phyloP scores from a whole-genome alignment of 2,888 invertebrate genomes.

The Actias luna region DNA sequence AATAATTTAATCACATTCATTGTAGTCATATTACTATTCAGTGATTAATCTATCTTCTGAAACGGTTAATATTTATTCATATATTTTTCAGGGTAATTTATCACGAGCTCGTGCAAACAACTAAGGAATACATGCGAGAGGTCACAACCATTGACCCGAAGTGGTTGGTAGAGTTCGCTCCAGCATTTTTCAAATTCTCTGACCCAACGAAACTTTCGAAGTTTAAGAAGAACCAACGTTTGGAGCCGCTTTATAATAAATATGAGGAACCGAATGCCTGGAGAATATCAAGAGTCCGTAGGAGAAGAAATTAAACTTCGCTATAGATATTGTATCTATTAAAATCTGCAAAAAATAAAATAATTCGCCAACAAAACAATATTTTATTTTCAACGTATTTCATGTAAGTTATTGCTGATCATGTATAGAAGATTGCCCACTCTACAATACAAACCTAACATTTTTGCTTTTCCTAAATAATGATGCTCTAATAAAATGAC shows the following conservation, averaged over 20 bases:
- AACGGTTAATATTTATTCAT: not conserved
- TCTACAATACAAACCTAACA: no score
- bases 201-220: constrained; percentile 99
- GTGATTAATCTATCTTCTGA: no score
- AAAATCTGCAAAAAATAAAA: not conserved
- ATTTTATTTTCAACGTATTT: not conserved
- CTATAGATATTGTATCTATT: not conserved
- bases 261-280: constrained; percentile 99
- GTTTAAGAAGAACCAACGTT: constrained; percentile 98
- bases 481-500: no score
- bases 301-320: constrained; percentile 88
- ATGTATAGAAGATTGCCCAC: no score
- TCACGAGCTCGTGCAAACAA: constrained; percentile 98
- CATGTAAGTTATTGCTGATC: no score
- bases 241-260: constrained; percentile 99
- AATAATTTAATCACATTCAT: no score
- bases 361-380: not conserved
- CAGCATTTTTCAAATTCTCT: constrained; percentile 99
- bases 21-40: no score
- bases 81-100: constrained; percentile 92
- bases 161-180: constrained; percentile 99
- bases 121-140: constrained; percentile 99
- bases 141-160: constrained; percentile 98
- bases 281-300: constrained; percentile 96
- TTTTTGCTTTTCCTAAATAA: no score